phyloP scores from a whole-genome alignment of 1,140 invertebrate species.

The Nomia melanderi region DNA sequence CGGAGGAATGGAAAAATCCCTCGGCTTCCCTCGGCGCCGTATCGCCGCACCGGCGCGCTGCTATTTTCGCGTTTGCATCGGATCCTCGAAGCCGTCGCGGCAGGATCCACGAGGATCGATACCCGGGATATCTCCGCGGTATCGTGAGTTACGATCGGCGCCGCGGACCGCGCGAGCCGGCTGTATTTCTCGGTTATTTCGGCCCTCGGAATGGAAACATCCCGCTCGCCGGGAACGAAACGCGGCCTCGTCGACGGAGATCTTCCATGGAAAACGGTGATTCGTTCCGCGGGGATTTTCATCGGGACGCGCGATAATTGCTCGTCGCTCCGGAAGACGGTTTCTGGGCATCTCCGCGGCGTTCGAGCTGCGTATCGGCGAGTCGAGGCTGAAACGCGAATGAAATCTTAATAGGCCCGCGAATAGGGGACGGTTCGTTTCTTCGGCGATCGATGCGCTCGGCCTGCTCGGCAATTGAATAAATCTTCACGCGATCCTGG shows the following conservation, averaged over 20 bases:
- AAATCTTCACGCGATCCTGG: no score
- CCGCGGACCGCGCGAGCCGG: background rate
- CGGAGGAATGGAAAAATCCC: slow-evolving; percentile 2
- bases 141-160: slow-evolving; percentile 55
- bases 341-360: no score
- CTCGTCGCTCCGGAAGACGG: background rate
- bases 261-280: slow-evolving; percentile 1
- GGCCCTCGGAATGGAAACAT: background rate
- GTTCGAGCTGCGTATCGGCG: no score
- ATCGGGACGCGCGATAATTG: slow-evolving; percentile 22
- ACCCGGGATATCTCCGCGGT: slow-evolving; percentile 40
- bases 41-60: background rate
- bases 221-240: background rate
- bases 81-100: slow-evolving; percentile 41
- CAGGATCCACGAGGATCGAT: slow-evolving; percentile 56
- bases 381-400: no score
- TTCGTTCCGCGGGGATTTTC: slow-evolving; percentile 27
- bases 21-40: background rate
- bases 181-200: slow-evolving; percentile 41
- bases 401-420: no score
- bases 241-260: background rate
- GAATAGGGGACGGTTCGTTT: no score
- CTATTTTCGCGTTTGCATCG: slow-evolving; percentile 46
- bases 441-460: no score
- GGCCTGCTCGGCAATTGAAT: no score